These are phyloP conservation scores for Carabus problematicus DNA, from an alignment of 2,888 invertebrate genomes.

Conservation along the genomic window DNA sequence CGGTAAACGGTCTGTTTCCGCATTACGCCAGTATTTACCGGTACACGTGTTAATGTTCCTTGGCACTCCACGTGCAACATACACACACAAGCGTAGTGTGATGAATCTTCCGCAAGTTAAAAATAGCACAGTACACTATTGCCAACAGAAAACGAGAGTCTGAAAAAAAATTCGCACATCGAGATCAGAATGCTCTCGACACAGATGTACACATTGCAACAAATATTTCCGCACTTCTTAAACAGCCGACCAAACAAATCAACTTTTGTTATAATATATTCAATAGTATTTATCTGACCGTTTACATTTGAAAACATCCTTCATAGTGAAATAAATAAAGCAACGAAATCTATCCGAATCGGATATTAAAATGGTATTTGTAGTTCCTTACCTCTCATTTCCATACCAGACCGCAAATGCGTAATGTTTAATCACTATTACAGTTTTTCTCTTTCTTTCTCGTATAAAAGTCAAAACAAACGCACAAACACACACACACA, in stretches of 20 bases:
- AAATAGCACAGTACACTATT: conserved; percentile 21
- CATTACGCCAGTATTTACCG: no score
- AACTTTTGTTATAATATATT: no score
- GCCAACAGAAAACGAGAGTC: conserved; percentile 38
- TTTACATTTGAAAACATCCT: no score
- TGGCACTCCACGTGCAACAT: conserved; percentile 20
- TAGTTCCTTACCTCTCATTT: conserved; percentile 37
- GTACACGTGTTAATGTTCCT: conserved; percentile 10
- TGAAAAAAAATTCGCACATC: conserved; percentile 24
- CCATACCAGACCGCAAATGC: conserved; percentile 27
- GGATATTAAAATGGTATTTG: no score
- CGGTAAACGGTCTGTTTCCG: no score
- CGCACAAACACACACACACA: no score
- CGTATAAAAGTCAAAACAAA: not conserved
- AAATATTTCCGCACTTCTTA: not conserved
- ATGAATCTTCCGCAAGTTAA: conserved; percentile 27
- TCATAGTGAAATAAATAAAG: no score
- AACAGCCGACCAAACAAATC: no score
- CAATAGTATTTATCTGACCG: no score
- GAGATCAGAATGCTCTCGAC: conserved; percentile 3
- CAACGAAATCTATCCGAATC: no score
- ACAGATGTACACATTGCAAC: not conserved
- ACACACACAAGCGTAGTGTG: conserved; percentile 12
- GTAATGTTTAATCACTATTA: conserved; percentile 9
- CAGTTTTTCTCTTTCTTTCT: conserved; percentile 3